Evolutionary conservation across 2,797 vertebrate genomes (phyloP), one percentile per base, ranked within the genome.

Genomic region (Poecilia picta): DNA sequence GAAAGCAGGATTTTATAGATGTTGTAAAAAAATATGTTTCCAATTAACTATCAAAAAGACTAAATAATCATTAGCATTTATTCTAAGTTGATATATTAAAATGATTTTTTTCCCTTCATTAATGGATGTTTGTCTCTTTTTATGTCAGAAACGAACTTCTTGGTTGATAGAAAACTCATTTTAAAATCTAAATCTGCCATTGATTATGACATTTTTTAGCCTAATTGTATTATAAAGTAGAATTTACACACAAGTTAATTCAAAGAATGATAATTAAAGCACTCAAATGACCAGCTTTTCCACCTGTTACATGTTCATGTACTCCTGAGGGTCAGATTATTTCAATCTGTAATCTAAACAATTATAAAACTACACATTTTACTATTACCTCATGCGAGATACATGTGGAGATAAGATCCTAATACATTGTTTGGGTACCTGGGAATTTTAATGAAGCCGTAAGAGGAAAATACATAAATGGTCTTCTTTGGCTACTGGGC

Each of bases 391-490:
- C 8, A 0, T 41, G 23, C 20, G 2, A 70, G 39, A 70, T 43
- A 43, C 39, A 70, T n/a, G 62, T 36, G 33, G 31, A 62, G 31
- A 33, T 31, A 18, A 20, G 8, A 64, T 33, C 8, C 33, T 36
- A 2, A 10, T 18, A 36, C 2, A 36, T 8, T 62, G 31, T 62
- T 62, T 64, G 59, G 31, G 16, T 4, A 64, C 6, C 15, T 36
- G 5, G 12, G 8, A 25, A 6, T 41, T 68, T 18, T 0, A 53
- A 36, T 36, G 68, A 72, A 73, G 33, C 33, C 72, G 55, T 75
- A 11, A 8, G 47, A 36, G 47, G 76, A 62, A 85, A 71, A 89
- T 82, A 85, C 83, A 89, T 41, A 46, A 47, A 36, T 74, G 68
- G 18, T 73, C 57, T 70, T 11, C 13, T 5, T 25, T 4, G 4